Conservation (phyloP, 2,888 invertebrate genomes). For the Eretmocerus hayati region DNA sequence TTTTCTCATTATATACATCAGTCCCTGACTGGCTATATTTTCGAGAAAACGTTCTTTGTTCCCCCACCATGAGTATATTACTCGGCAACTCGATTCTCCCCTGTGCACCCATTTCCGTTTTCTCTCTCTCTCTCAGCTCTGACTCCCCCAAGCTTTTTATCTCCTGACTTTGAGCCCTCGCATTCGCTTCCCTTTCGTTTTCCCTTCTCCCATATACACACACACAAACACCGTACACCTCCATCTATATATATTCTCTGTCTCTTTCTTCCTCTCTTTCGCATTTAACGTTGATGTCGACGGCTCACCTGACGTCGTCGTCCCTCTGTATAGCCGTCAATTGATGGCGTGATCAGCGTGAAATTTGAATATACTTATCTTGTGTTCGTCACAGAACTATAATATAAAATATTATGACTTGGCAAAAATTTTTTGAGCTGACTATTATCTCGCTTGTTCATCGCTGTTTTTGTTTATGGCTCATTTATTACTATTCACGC, state of each 20-base stretch:
- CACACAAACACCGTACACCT: neutral
- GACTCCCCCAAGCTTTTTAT: neutral
- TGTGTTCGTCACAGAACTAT: too few species aligned
- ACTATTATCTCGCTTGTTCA: neutral
- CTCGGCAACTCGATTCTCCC: too few species aligned
- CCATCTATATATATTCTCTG: neutral
- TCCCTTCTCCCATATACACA: neutral
- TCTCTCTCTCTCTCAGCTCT: neutral
- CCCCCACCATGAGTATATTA: too few species aligned
- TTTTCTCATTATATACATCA: too few species aligned
- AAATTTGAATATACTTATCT: constrained; percentile 15
- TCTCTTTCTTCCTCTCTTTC: neutral
- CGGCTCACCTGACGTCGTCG: constrained; percentile 7
- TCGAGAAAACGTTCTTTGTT: too few species aligned
- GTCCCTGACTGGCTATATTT: too few species aligned
- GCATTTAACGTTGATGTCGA: neutral
- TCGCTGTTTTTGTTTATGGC: neutral
- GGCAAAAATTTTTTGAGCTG: too few species aligned
- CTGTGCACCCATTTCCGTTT: too few species aligned
- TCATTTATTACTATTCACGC: too few species aligned
- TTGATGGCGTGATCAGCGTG: neutral
- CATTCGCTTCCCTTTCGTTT: neutral
- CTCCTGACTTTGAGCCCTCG: neutral
- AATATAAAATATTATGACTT: too few species aligned
- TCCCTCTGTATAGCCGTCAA: neutral